Conservation (phyloP, 30 jellyfish, hydroid and myxozoan species). For the Haliclystus octoradiatus region DNA sequence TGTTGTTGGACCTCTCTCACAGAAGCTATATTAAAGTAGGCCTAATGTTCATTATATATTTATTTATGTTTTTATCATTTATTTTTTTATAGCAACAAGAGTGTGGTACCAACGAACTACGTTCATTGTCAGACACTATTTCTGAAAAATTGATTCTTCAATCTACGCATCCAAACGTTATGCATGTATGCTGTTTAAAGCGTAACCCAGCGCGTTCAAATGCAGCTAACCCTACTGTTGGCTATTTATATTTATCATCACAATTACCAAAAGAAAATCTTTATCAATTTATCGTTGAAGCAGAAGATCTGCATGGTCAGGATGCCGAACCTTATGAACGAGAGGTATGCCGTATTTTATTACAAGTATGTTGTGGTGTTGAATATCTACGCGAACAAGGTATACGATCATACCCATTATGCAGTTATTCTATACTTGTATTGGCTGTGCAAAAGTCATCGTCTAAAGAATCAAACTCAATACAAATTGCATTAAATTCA, state of each 20-base stretch:
- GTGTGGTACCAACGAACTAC: neutral
- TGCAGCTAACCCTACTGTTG: neutral
- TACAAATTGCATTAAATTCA: neutral
- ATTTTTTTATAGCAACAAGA: neutral
- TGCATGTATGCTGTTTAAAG: neutral
- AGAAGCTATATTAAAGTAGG: too few relatives aligned
- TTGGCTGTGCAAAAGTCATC: constrained; percentile 31
- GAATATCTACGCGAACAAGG: constrained; percentile 39
- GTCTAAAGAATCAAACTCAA: neutral
- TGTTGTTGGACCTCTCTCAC: too few relatives aligned
- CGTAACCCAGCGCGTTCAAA: neutral
- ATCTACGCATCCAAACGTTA: neutral
- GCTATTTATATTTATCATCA: constrained; percentile 44
- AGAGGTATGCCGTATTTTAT: constrained; percentile 59
- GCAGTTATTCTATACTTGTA: constrained; percentile 38
- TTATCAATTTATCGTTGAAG: constrained; percentile 32
- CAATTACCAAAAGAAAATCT: constrained; percentile 60
- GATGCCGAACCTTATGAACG: constrained; percentile 70
- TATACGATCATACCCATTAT: constrained; percentile 4
- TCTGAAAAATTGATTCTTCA: neutral
- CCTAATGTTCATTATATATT: too few relatives aligned
- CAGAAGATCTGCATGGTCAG: constrained; percentile 62
- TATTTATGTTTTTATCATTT: too few relatives aligned
- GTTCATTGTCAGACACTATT: neutral
- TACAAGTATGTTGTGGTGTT: constrained; percentile 65